Conservation (phyloP, 2,113 vertebrate species). For the Myotis lucifugus region DNA sequence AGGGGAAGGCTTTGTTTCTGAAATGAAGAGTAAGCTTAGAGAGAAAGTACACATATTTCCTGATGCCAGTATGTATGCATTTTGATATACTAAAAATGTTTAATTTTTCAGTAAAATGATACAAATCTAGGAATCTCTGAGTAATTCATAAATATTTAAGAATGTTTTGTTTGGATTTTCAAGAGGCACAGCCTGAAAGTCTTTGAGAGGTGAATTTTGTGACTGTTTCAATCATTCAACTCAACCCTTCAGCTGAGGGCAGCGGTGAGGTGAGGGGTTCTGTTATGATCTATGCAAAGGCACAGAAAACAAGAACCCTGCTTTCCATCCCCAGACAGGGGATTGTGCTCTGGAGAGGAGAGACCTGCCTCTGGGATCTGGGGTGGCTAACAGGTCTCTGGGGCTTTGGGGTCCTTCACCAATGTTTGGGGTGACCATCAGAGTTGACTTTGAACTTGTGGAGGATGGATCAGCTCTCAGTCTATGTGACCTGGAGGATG, state of each 20-base stretch:
- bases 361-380: neutral
- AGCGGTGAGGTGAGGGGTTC: neutral
- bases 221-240: neutral
- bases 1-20: constrained; percentile 43
- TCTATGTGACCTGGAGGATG: neutral
- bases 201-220: neutral
- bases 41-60: constrained; percentile 3
- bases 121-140: neutral
- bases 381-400: neutral
- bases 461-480: neutral
- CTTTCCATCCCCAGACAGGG: neutral
- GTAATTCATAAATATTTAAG: neutral
- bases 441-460: neutral
- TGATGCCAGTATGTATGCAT: neutral
- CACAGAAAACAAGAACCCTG: neutral
- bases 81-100: neutral
- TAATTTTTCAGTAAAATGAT: constrained; percentile 11
- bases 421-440: neutral
- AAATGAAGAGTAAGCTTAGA: constrained; percentile 12
- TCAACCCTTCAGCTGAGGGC: neutral
- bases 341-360: neutral
- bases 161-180: neutral
- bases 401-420: neutral
- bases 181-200: neutral
- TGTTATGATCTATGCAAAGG: neutral